Evolutionary conservation across 92 coral and sea anemone species (phyloP).

Genomic region (Zoanthus sociatus): DNA sequence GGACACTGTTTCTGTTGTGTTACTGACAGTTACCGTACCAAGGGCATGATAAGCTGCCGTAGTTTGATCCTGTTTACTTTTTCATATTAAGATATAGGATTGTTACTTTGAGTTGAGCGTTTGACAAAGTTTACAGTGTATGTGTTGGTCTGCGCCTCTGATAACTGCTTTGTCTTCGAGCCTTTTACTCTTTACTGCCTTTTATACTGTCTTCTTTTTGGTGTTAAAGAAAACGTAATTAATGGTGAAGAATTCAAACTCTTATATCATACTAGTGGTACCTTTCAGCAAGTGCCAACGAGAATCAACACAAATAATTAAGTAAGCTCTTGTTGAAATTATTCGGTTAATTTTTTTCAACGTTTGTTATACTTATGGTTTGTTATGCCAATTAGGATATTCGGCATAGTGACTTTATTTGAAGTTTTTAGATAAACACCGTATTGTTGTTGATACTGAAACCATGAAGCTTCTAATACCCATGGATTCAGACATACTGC

Average conservation of each 20-base stretch:
- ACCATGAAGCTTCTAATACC: not conserved
- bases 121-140: conserved; percentile 47
- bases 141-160: conserved; percentile 17
- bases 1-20: conserved; percentile 57
- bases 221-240: too few species aligned
- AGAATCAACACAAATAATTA: too few species aligned
- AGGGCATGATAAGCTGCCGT: conserved; percentile 24
- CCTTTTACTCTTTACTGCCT: conserved; percentile 56
- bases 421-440: too few species aligned
- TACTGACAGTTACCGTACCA: conserved; percentile 67
- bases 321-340: too few species aligned
- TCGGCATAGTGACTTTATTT: too few species aligned
- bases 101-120: conserved; percentile 7
- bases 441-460: too few species aligned
- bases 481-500: conserved; percentile 11
- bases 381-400: too few species aligned
- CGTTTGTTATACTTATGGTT: too few species aligned
- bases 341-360: too few species aligned
- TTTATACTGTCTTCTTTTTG: conserved; percentile 58
- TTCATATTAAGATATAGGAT: conserved; percentile 15
- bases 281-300: too few species aligned
- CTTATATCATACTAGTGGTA: too few species aligned
- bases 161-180: conserved; percentile 19
- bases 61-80: not conserved
- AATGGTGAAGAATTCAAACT: too few species aligned